A percentile compares a stretch with the other conserved stretches of the same genome.
These are phyloP conservation scores for Tachyglossus aculeatus DNA, from an alignment of 2,797 vertebrate species.

Conservation along the genomic window DNA sequence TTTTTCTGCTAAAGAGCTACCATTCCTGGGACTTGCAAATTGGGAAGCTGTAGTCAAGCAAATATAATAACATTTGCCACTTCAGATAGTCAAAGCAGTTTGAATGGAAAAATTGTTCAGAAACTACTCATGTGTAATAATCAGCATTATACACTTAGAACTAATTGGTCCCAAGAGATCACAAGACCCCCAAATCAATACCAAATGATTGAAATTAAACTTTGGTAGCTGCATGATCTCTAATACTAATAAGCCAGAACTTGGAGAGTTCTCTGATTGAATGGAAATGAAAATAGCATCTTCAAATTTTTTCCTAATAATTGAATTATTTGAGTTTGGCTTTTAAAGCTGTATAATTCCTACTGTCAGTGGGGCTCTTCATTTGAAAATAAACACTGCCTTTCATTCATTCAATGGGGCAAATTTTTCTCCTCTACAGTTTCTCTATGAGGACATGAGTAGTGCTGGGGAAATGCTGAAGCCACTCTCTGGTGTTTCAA, in stretches of 20 bases:
- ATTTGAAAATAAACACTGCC: no score
- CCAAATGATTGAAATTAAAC: background rate
- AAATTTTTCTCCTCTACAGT: no score
- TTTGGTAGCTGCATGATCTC: background rate
- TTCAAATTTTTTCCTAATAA: background rate
- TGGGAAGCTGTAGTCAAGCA: constrained; percentile 8
- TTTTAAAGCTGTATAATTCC: background rate
- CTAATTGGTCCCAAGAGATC: background rate
- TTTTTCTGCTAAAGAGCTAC: background rate
- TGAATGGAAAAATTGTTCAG: background rate
- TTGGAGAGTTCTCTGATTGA: background rate
- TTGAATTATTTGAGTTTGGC: background rate
- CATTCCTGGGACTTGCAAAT: background rate
- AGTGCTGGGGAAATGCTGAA: no score
- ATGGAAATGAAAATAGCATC: background rate
- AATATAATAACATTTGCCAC: constrained; percentile 11
- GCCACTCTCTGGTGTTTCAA: no score
- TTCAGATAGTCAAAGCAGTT: constrained; percentile 14
- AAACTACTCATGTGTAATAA: constrained; percentile 1
- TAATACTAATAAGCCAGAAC: background rate
- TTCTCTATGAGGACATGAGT: no score
- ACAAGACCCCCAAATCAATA: background rate
- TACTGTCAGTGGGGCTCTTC: background rate
- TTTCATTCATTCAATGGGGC: no score
- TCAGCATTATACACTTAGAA: background rate